These are phyloP conservation scores for Thalpophila matura DNA, from an alignment of 2,888 invertebrate species.

Conservation along the genomic window DNA sequence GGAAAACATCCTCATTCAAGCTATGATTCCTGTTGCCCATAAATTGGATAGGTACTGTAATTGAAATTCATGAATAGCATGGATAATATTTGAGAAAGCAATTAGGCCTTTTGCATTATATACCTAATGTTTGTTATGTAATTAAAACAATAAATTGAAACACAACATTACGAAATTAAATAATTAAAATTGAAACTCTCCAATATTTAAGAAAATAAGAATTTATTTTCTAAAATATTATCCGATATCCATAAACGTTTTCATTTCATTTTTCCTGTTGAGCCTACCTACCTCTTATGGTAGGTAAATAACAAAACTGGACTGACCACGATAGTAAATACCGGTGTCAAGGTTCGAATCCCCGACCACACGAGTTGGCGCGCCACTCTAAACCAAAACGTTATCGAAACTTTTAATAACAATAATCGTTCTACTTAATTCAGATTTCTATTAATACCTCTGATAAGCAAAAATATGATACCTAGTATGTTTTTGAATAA, in stretches of 20 bases:
- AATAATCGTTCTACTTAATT: conserved; percentile 5
- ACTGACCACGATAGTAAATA: conserved; percentile 56
- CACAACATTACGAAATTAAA: no score
- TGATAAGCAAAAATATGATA: background rate
- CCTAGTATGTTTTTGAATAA: background rate
- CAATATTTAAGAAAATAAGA: background rate
- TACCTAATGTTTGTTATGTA: no score
- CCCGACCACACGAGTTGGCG: conserved; percentile 42
- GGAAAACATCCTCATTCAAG: conserved; percentile 3
- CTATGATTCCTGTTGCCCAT: background rate
- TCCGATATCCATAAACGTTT: background rate
- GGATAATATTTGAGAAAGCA: no score
- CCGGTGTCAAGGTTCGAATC: conserved; percentile 66
- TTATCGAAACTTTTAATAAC: conserved; percentile 35
- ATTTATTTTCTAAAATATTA: background rate
- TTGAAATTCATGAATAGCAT: no score
- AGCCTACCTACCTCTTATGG: conserved; percentile 21
- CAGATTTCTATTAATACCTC: background rate
- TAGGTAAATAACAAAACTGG: conserved; percentile 51
- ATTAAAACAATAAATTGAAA: no score
- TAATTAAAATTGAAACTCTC: no score
- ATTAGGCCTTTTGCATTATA: no score
- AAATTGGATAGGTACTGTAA: background rate
- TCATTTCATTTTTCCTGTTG: conserved; percentile 24
- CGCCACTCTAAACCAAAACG: conserved; percentile 40